phyloP scores from a whole-genome alignment of 2,888 invertebrate species.

The Watsonalla cultraria region DNA sequence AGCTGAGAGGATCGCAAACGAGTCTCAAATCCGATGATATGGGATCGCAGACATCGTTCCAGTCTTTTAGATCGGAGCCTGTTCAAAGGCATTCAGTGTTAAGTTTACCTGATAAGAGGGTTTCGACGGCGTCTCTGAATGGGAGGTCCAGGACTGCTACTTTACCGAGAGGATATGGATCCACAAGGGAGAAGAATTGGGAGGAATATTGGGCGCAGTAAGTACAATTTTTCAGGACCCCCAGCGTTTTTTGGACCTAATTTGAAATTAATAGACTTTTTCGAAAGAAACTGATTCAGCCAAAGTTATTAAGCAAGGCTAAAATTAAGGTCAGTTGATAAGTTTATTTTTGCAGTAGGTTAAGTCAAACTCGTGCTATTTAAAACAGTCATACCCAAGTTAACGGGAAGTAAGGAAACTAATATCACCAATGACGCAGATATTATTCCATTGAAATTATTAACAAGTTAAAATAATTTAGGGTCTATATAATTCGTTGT shows the following conservation, averaged over 20 bases:
- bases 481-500: no score
- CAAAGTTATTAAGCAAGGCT: no score
- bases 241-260: background rate
- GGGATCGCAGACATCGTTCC: conserved; percentile 53
- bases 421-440: no score
- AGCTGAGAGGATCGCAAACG: conserved; percentile 47
- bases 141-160: conserved; percentile 59
- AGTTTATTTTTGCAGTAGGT: no score
- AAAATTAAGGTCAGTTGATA: no score
- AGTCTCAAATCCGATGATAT: conserved; percentile 57
- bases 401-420: no score
- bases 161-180: conserved; percentile 63
- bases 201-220: conserved; percentile 74
- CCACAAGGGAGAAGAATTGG: conserved; percentile 65
- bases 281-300: no score
- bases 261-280: background rate
- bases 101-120: conserved; percentile 57
- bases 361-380: no score
- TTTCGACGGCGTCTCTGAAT: conserved; percentile 44
- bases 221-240: conserved; percentile 30
- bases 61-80: conserved; percentile 65
- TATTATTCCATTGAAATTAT: no score
- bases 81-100: conserved; percentile 49
- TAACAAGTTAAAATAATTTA: no score
- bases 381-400: no score